Evolutionary conservation across 2,888 invertebrate genomes (phyloP), one percentile per base, ranked within the genome.

Genomic region (Sminthurinus aureus): DNA sequence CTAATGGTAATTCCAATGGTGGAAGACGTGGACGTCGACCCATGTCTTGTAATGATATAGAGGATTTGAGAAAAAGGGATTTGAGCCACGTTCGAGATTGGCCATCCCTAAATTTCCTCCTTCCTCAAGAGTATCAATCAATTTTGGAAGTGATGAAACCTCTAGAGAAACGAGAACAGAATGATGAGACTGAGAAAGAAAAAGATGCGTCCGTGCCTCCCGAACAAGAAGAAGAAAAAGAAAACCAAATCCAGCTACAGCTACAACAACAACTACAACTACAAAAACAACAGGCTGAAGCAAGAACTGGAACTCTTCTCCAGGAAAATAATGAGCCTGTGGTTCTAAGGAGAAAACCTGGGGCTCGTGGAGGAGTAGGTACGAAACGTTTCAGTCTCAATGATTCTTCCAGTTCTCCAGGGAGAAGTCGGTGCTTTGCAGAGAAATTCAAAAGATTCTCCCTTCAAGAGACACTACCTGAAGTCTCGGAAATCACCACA

Each of bases 41-140:
- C 0, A 94, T 95, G 89, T 95, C 95, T 74, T 95, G 94, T 89
- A 95, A 94, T 89, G 96, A 97, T 89, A 92, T 96, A 79, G 96
- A 96, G 90, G 93, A 94, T 85, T 90, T 97, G 67, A 94, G 94
- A 89, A 94, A 94, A 89, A 94, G 94, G 90, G 95, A 96, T 81
- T 94, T 96, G 86, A 93, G 93, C 71, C 97, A 97, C 90, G 94
- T 98, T 12, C 93, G 94, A 90, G 98, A 98, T 90, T 98, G 98
- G 98, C 96, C 96, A 89, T 97, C 97, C 0, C 91, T 98, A 80
- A 96, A 95, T 89, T 94, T 97, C 87, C 92, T 98, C 78, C 91
- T 98, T 86, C 98, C 98, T 4, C 92, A 93, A 87, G 96, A 98
- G 90, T 96, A 95, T 90, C 93, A 93, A 86, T 94, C 94, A 89